Percentiles rank a stretch among this genome's conserved stretches.
Conservation (phyloP, 2,797 vertebrate species). For the Parambassis ranga region DNA sequence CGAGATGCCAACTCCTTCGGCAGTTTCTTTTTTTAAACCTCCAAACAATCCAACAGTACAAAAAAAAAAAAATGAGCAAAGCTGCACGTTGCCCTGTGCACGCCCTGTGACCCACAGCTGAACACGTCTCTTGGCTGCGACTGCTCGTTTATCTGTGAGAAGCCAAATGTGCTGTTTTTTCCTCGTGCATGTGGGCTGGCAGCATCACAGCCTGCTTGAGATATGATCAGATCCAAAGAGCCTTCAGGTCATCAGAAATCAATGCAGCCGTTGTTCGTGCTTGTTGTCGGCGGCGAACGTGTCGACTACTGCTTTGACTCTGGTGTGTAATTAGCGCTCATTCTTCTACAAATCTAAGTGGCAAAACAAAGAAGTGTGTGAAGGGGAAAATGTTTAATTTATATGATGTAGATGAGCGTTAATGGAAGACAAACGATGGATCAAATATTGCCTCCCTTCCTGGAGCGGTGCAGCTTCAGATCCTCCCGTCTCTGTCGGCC, state of each 20-base stretch:
- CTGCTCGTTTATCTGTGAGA: slow-evolving; percentile 65
- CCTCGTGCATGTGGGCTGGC: slow-evolving; percentile 45
- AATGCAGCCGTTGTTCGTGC: neutral
- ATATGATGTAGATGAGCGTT: slow-evolving; percentile 25
- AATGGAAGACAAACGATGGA: slow-evolving; percentile 14
- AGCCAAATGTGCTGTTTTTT: slow-evolving; percentile 43
- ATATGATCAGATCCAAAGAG: slow-evolving; percentile 1
- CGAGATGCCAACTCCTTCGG: slow-evolving; percentile 6
- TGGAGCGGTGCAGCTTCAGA: slow-evolving; percentile 21
- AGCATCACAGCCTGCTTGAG: slow-evolving; percentile 34
- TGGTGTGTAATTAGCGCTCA: slow-evolving; percentile 6
- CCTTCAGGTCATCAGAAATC: slow-evolving; percentile 20
- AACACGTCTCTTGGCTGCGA: slow-evolving; percentile 2
- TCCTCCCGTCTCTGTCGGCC: slow-evolving; percentile 4
- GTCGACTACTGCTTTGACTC: neutral
- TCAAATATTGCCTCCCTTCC: slow-evolving; percentile 10
- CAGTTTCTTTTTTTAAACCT: slow-evolving; percentile 23
- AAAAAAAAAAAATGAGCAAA: no score
- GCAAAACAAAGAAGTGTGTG: slow-evolving; percentile 12
- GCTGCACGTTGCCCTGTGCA: neutral
- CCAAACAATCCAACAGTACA: slow-evolving; percentile 10
- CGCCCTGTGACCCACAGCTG: slow-evolving; percentile 11
- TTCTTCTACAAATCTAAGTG: slow-evolving; percentile 12
- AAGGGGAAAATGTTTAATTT: slow-evolving; percentile 38
- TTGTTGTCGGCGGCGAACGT: neutral